Base-by-base conservation (phyloP, 2,113 vertebrate genomes). In the Hoplias malabaricus region DNA sequence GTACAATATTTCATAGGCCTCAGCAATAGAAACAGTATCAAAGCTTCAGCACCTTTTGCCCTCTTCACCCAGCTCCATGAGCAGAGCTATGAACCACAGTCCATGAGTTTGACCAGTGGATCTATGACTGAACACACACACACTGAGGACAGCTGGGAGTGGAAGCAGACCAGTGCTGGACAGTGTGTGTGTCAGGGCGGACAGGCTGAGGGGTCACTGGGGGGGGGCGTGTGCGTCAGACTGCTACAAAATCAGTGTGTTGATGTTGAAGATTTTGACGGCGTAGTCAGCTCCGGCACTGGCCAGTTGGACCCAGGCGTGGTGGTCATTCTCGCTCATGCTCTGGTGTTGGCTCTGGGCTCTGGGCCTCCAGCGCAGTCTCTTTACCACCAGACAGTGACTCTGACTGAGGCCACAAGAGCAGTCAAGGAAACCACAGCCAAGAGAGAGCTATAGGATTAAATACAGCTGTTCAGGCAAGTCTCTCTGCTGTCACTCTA, bases 181-280 rank as follows among this genome's bases (percentile, higher is more conserved):
- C 29, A 61, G 57, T 5, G 13, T 12, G 13, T 12, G 13, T n/a
- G 8, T 33, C 25, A 40, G n/a, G n/a, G 13, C 36, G 61, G 23
- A 75, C n/a, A 13, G 33, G 65, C 63, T 43, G 46, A 2, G 23
- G n/a, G 36, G 29, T 13, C 36, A 33, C 11, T 33, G 38, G 40
- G 16, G 16, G 31, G 11, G 43, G 27, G 27, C 19, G 19, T 10
- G 12, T 31, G 8, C 21, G 10, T 70, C 21, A 31, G 25, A 34
- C 54, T 14, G 56, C 67, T 78, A 70, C 21, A 92, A 87, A 82
- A 86, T 71, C 79, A 42, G 70, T 77, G 81, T 90, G 89, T 94
- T 92, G 89, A 99, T 81, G 86, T 85, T 94, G 89, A 96, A 93
- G 91, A 98, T 96, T 91, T 95, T 99, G 90, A 99, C 93, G 65